Conservation (phyloP, 2,888 invertebrate species). For the Tipula confusa region DNA sequence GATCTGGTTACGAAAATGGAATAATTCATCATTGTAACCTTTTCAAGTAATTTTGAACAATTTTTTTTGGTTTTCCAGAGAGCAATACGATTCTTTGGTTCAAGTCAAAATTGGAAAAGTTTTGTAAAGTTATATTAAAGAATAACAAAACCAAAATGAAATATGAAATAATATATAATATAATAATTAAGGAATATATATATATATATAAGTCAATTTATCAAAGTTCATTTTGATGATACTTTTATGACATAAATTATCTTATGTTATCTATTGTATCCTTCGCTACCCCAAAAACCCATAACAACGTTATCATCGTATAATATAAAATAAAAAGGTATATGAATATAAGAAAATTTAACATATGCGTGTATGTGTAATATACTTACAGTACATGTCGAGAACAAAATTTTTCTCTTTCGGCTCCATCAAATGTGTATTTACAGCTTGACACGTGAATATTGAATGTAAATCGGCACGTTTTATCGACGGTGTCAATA, state of each 20-base stretch:
- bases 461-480: conserved; percentile 52
- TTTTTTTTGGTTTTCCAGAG: background rate
- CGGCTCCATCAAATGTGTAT: conserved; percentile 52
- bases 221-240: background rate
- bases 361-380: background rate
- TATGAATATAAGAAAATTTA: background rate
- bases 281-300: background rate
- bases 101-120: background rate
- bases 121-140: background rate
- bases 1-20: background rate
- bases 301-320: background rate
- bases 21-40: background rate
- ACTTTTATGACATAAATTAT: background rate
- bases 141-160: background rate
- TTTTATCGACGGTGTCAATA: conserved; percentile 43
- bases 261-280: background rate
- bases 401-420: conserved; percentile 48
- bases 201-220: background rate
- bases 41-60: background rate
- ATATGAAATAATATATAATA: background rate
- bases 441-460: conserved; percentile 54
- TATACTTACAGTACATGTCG: conserved; percentile 52
- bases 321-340: background rate
- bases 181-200: conserved; percentile 25
- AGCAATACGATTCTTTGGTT: background rate